Evolutionary conservation across 2,888 invertebrate species (phyloP).

Genomic region (Abrostola triplasia): DNA sequence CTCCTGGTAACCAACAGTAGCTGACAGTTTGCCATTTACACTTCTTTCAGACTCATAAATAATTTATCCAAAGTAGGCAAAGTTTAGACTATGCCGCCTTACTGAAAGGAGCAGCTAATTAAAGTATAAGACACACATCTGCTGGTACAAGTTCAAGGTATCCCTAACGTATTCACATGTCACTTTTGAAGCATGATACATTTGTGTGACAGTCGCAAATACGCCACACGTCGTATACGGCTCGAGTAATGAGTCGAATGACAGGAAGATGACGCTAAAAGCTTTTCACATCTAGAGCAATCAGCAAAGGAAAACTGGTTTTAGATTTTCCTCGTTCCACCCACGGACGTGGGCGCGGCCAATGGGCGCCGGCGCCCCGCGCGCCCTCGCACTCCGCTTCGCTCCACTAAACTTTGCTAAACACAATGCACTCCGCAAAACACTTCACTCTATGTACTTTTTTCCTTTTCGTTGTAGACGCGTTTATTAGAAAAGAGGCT

Average conservation of each 20-base stretch:
- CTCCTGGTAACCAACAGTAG: too few relatives aligned
- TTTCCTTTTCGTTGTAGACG: slow-evolving; percentile 39
- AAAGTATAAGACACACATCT: slow-evolving; percentile 5
- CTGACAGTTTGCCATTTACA: too few relatives aligned
- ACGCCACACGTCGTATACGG: slow-evolving; percentile 62
- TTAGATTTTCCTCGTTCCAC: slow-evolving; percentile 80
- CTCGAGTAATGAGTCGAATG: slow-evolving; percentile 72
- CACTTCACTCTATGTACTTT: slow-evolving; percentile 48
- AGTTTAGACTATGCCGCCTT: background rate
- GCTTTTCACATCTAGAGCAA: slow-evolving; percentile 79
- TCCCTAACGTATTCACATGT: slow-evolving; percentile 76
- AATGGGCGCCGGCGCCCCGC: slow-evolving; percentile 77
- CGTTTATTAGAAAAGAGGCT: slow-evolving; percentile 16
- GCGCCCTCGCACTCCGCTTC: slow-evolving; percentile 61
- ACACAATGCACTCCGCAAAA: slow-evolving; percentile 62
- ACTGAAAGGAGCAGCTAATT: slow-evolving; percentile 5
- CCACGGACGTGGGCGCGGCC: slow-evolving; percentile 82
- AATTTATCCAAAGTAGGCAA: too few relatives aligned
- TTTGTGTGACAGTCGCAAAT: slow-evolving; percentile 65
- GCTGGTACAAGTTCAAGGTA: slow-evolving; percentile 53
- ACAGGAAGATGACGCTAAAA: slow-evolving; percentile 83
- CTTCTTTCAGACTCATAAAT: too few relatives aligned
- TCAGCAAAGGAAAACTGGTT: slow-evolving; percentile 72
- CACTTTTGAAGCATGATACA: slow-evolving; percentile 64
- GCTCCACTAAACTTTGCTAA: slow-evolving; percentile 66